A percentile compares a stretch with the other conserved stretches of the same genome.
Conservation (phyloP, 2,888 invertebrate species). For the Chalcis sispes region DNA sequence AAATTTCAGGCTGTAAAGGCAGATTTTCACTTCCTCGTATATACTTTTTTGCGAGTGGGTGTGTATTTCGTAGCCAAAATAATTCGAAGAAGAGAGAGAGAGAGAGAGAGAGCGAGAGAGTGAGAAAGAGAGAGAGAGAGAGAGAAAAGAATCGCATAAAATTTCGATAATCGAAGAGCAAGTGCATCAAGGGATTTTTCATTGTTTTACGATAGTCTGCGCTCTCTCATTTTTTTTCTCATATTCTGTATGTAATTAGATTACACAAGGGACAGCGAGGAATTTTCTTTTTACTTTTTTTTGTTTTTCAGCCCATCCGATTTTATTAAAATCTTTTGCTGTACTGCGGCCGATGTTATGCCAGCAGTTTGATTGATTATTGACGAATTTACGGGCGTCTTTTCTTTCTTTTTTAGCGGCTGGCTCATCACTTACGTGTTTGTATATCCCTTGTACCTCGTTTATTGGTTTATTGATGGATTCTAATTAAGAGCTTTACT, state of each 20-base stretch:
- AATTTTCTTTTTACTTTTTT: conserved; percentile 7
- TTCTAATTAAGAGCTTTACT: too few species aligned
- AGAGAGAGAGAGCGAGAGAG: too few species aligned
- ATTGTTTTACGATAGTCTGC: conserved; percentile 16
- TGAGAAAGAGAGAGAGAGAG: too few species aligned
- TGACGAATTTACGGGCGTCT: conserved; percentile 5
- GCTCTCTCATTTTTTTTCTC: too few species aligned
- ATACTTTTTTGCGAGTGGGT: conserved; percentile 1
- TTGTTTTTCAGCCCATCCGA: not conserved
- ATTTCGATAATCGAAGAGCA: conserved; percentile 41
- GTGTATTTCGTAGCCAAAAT: too few species aligned
- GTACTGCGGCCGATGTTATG: not conserved
- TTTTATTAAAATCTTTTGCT: conserved; percentile 33
- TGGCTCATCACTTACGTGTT: too few species aligned
- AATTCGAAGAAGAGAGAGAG: too few species aligned
- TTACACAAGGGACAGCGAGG: not conserved
- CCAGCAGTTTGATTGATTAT: conserved; percentile 30
- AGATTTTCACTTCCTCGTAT: not conserved
- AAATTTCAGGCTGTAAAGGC: too few species aligned
- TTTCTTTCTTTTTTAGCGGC: conserved; percentile 11
- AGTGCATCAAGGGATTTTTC: not conserved
- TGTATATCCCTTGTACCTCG: too few species aligned
- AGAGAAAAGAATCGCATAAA: too few species aligned
- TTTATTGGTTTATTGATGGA: too few species aligned
- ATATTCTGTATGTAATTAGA: too few species aligned